Percentiles rank a stretch among this genome's conserved stretches.
Conservation (phyloP, 1,140 invertebrate species). For the Drosophila bifasciata region DNA sequence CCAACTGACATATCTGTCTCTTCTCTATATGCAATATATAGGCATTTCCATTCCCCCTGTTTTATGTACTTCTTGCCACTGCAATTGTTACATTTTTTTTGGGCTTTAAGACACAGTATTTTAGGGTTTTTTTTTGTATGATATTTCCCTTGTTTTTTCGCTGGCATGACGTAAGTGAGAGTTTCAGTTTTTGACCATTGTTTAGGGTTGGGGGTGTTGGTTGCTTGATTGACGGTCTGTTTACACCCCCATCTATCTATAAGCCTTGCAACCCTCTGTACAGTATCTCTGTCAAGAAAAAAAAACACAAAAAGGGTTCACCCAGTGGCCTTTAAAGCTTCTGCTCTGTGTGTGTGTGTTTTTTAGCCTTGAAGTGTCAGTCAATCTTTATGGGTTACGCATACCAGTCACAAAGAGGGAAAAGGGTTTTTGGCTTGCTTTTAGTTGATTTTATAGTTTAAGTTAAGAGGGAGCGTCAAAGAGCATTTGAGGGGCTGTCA, state of each 20-base stretch:
- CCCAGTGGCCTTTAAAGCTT: slow-evolving; percentile 39
- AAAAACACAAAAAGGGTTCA: slow-evolving; percentile 37
- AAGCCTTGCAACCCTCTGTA: background rate
- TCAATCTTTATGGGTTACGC: slow-evolving; percentile 18
- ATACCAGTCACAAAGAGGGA: too few species aligned
- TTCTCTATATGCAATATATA: slow-evolving; percentile 7
- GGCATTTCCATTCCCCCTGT: background rate
- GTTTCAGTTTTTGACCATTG: slow-evolving; percentile 16
- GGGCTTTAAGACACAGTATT: too few species aligned
- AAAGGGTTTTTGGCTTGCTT: too few species aligned
- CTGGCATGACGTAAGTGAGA: slow-evolving; percentile 31
- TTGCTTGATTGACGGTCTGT: slow-evolving; percentile 36
- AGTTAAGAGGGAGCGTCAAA: too few species aligned
- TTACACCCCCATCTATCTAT: slow-evolving; percentile 8
- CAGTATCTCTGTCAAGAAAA: slow-evolving; percentile 1
- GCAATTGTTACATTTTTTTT: too few species aligned
- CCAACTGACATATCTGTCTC: slow-evolving; percentile 9
- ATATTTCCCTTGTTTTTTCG: slow-evolving; percentile 32
- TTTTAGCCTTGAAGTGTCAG: slow-evolving; percentile 37
- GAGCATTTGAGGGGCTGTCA: too few species aligned
- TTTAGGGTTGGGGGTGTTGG: slow-evolving; percentile 1
- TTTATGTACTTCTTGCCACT: too few species aligned
- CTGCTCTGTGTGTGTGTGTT: slow-evolving; percentile 9
- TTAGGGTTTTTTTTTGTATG: slow-evolving; percentile 12
- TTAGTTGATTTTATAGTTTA: too few species aligned